phyloP scores from a whole-genome alignment of 2,888 invertebrate genomes.

The Rhagonycha fulva region DNA sequence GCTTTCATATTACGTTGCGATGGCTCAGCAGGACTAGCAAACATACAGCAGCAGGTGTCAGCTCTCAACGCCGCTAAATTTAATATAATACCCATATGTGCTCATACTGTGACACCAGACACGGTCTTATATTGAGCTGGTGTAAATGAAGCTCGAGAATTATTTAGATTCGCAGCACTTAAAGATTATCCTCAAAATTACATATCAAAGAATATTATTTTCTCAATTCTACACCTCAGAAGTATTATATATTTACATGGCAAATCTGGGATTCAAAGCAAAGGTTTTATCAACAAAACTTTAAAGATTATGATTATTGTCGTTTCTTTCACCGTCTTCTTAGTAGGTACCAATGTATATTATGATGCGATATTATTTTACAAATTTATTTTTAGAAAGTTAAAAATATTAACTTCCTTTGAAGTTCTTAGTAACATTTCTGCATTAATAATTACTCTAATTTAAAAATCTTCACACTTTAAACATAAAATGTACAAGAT shows the following conservation, averaged over 20 bases:
- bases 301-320: not conserved
- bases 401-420: not conserved
- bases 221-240: not conserved
- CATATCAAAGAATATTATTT: conserved; percentile 17
- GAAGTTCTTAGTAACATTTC: not conserved
- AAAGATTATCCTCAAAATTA: conserved; percentile 12
- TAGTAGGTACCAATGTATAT: not conserved
- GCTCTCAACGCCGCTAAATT: conserved; percentile 38
- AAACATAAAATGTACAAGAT: not conserved
- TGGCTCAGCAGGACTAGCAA: conserved; percentile 21
- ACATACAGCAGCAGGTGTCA: conserved; percentile 33
- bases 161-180: conserved; percentile 20
- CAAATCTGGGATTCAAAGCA: not conserved
- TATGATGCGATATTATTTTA: not conserved
- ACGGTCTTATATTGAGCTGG: conserved; percentile 24
- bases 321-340: not conserved
- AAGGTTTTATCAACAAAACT: not conserved
- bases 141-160: conserved; percentile 23
- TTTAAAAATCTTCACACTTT: not conserved
- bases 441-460: not conserved
- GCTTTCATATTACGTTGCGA: conserved; percentile 12
- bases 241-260: not conserved
- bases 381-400: not conserved
- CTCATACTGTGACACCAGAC: conserved; percentile 29
- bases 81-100: conserved; percentile 36